phyloP scores from a whole-genome alignment of 1,140 invertebrate species.

The Arctopsyche grandis region DNA sequence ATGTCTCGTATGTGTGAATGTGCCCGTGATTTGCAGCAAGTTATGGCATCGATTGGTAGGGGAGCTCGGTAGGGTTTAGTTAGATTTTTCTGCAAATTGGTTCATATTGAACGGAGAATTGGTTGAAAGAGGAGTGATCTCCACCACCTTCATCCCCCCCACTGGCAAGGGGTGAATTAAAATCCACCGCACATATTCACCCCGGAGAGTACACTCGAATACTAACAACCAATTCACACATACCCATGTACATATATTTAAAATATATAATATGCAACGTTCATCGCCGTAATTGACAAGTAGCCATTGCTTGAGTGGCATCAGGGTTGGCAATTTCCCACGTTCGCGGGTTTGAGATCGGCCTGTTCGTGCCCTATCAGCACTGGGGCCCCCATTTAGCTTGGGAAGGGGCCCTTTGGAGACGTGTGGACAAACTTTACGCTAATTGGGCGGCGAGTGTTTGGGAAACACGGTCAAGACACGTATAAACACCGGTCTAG shows the following conservation, averaged over 20 bases:
- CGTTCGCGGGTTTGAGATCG: not conserved
- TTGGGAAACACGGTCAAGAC: conserved; percentile 42
- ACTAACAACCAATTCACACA: not conserved
- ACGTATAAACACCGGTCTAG: not conserved
- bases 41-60: not conserved
- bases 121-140: conserved; percentile 11
- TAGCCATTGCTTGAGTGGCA: not conserved
- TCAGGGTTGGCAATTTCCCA: conserved; percentile 9
- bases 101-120: conserved; percentile 40
- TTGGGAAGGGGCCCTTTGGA: not conserved
- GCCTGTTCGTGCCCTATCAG: conserved; percentile 19
- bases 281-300: not conserved
- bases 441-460: conserved; percentile 39
- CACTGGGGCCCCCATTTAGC: conserved; percentile 2
- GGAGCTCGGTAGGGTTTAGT: conserved; percentile 25
- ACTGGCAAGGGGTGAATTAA: not conserved
- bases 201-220: not conserved
- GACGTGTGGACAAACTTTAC: conserved; percentile 31
- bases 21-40: not conserved
- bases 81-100: conserved; percentile 41
- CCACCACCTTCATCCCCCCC: conserved; percentile 16
- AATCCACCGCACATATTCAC: not conserved
- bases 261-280: too few species aligned
- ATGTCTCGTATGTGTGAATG: not conserved
- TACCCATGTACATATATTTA: not conserved